A percentile compares a stretch with the other conserved stretches of the same genome.
Conservation (phyloP, 92 coral and sea anemone species). For the Plumapathes pennacea region DNA sequence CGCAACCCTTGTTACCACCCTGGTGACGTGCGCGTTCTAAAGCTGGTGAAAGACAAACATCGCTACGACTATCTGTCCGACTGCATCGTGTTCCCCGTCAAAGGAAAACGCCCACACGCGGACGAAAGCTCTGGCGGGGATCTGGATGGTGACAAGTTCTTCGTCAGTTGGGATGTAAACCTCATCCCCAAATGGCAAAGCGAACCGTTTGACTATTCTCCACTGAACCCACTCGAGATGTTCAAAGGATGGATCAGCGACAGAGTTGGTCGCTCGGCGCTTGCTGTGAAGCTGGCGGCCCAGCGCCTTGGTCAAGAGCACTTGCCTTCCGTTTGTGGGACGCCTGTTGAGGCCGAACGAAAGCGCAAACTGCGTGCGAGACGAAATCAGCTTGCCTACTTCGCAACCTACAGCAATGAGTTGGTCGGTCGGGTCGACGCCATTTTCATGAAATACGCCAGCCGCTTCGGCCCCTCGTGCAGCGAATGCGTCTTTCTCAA, state of each 20-base stretch:
- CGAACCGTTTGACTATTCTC: conserved; percentile 70
- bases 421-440: conserved; percentile 74
- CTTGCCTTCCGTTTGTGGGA: conserved; percentile 63
- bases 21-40: conserved; percentile 86
- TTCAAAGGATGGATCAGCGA: no score
- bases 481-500: conserved; percentile 64
- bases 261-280: no score
- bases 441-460: conserved; percentile 81
- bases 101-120: conserved; percentile 88
- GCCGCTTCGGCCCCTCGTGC: conserved; percentile 68
- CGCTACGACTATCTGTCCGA: conserved; percentile 69
- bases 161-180: conserved; percentile 86
- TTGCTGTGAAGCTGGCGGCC: no score
- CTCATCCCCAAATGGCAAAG: conserved; percentile 71
- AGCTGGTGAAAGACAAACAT: conserved; percentile 50
- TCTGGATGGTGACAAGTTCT: conserved; percentile 89
- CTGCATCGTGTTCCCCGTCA: conserved; percentile 86
- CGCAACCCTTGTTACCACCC: conserved; percentile 87
- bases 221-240: conserved; percentile 22
- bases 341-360: conserved; percentile 59
- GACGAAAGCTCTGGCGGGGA: conserved; percentile 92
- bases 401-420: conserved; percentile 67
- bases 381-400: conserved; percentile 66
- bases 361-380: conserved; percentile 54
- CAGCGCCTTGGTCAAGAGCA: conserved; percentile 32